Percentiles rank a stretch among this genome's conserved stretches.
Evolutionary conservation across 2,113 vertebrate genomes (phyloP).

Genomic region (Melanerpes aurifrons): DNA sequence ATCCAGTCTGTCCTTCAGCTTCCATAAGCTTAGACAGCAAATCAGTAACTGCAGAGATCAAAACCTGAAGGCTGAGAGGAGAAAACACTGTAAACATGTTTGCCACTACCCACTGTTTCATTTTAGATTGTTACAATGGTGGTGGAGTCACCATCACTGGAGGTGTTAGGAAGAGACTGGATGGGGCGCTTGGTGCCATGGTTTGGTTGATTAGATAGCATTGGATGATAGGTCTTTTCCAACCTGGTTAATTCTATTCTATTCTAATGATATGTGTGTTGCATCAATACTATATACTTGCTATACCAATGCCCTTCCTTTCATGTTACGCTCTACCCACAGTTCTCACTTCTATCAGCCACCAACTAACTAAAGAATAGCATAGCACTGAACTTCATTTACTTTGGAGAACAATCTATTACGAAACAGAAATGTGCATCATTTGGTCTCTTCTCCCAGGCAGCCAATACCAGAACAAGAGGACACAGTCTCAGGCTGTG

Average conservation of each 20-base stretch:
- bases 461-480: too few species aligned
- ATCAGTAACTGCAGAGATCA: constrained; percentile 82
- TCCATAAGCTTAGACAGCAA: constrained; percentile 80
- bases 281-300: too few species aligned
- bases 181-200: too few species aligned
- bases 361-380: neutral
- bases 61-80: constrained; percentile 84
- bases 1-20: constrained; percentile 61
- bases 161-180: too few species aligned
- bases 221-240: too few species aligned
- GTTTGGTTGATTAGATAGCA: too few species aligned
- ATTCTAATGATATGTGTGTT: neutral
- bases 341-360: neutral
- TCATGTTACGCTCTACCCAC: neutral
- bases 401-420: neutral
- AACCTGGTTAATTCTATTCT: too few species aligned
- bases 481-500: too few species aligned
- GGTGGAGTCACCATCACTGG: too few species aligned
- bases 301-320: neutral
- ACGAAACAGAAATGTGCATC: neutral
- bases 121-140: neutral
- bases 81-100: neutral
- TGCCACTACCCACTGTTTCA: neutral
- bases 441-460: too few species aligned
- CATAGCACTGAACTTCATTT: neutral